Conservation (phyloP, 1,140 invertebrate species). For the Drosophila repleta region DNA sequence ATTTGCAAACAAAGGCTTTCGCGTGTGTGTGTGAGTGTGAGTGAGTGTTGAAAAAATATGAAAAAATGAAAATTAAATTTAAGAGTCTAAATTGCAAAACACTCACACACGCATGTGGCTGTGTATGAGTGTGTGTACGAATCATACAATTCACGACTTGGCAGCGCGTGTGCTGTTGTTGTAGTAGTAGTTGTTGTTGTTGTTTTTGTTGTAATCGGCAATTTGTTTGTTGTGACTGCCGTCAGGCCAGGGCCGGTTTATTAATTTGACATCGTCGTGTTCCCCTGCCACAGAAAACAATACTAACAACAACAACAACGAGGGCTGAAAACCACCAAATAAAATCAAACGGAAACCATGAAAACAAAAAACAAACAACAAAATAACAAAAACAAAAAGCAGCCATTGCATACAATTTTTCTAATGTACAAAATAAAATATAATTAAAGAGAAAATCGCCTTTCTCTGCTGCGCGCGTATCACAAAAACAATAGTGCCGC, state of each 20-base stretch:
- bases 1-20: constrained; percentile 67
- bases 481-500: constrained; percentile 78
- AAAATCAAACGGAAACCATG: constrained; percentile 67
- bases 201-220: constrained; percentile 20
- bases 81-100: constrained; percentile 56
- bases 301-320: constrained; percentile 27
- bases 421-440: constrained; percentile 80
- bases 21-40: constrained; percentile 32
- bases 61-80: constrained; percentile 29
- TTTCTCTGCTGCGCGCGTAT: constrained; percentile 73
- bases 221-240: constrained; percentile 27
- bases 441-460: constrained; percentile 82
- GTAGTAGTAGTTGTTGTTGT: constrained; percentile 24
- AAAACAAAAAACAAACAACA: constrained; percentile 52
- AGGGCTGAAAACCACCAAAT: constrained; percentile 27
- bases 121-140: background rate
- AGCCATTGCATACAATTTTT: constrained; percentile 61
- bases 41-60: constrained; percentile 46
- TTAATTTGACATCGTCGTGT: constrained; percentile 74
- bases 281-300: constrained; percentile 44
- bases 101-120: constrained; percentile 20
- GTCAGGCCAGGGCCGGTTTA: constrained; percentile 71
- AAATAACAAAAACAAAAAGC: constrained; percentile 30
- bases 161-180: constrained; percentile 17
- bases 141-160: constrained; percentile 41